Evolutionary conservation across 30 jellyfish, hydroid and myxozoan species (phyloP), one percentile per base, ranked within the genome.

Genomic region (Cassiopea xamachana): DNA sequence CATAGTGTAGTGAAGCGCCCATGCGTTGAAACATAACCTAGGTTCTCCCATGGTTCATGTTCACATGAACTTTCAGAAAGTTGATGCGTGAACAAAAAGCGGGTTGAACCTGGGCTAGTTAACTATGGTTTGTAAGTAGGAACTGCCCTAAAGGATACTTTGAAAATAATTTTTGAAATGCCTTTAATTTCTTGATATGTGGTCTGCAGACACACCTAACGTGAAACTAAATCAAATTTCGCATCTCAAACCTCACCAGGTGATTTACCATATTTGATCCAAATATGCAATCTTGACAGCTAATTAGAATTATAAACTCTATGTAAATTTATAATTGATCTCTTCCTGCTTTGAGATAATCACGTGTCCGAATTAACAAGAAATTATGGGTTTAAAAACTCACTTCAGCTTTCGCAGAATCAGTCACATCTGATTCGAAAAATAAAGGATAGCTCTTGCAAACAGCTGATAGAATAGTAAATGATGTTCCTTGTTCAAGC

Each of bases 301-400:
- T 27, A 27, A 59, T 59, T 59, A 59, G 14, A 59, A 59, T 14
- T 59, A 59, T 59, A 59, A 59, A 6, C 69, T 59, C 39, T 14
- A 16, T 16, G 51, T 71, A 55, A 55, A 43, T 71, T 12, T 43
- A 19, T 15, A 71, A n/a, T 10, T 4, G 55, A 71, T 71, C 50
- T 14, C n/a, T 71, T 71, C 80, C 80, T 71, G 80, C 80, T 71
- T 19, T 71, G 6, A 27, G 39, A 71, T 71, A 71, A 71, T 17
- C 55, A 43, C 3, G 80, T 71, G 80, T 71, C 80, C 27, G 80
- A 17, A 43, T 71, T 71, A 18, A 43, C 80, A 71, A 71, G 39
- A 71, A 71, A 71, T 71, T 71, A 71, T 12, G 15, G 80, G 55
- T 39, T 71, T 71, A 71, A 1, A 71, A 71, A 71, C 74, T 64